Base-by-base conservation (phyloP, 2,797 vertebrate species). In the Anguilla anguilla region DNA sequence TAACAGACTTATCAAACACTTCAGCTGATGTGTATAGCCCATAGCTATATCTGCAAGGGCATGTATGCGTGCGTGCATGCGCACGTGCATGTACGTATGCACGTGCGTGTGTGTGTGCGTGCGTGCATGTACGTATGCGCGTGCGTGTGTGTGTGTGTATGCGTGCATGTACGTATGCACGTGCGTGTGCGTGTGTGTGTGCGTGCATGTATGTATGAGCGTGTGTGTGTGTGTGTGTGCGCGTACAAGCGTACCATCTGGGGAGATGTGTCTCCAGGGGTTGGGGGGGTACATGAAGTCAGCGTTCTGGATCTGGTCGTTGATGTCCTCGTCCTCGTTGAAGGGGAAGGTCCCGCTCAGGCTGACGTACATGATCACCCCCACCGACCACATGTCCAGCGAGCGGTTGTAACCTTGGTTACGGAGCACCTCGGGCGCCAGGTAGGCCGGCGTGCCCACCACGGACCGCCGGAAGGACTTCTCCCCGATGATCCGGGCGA, bases 381-480 rank as follows among this genome's bases (percentile, higher is more conserved):
- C 98, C 4, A 98, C 97, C 0, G 98, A 98, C 98, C 98, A 98
- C 98, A 98, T 98, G 93, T 98, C 98, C 90, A 98, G 92, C 0
- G 98, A 98, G 69, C 98, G 97, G 93, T 98, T 98, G 93, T 98
- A 98, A 77, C 98, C 97, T 93, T 98, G 97, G 94, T 98, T 98
- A 84, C 97, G 94, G 88, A 98, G 95, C 25, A 98, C 98, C 90
- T 98, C 97, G 0, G 97, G 98, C 0, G 98, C 98, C 90, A 98
- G 92, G 90, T 98, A 98, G 55, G 98, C 98, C 0, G 98, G 98
- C 0, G 98, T 98, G 39, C 98, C 98, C 10, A 98, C 98, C 35
- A 98, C 98, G 0, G 98, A 98, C 25, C 98, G 97, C 0, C 98
- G 96, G 93, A 98, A 98, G 0, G 98, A 98, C 92, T 98, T 98